Base-by-base conservation (phyloP, 35 echinoderm and acorn worm genomes). In the Acanthaster planci region DNA sequence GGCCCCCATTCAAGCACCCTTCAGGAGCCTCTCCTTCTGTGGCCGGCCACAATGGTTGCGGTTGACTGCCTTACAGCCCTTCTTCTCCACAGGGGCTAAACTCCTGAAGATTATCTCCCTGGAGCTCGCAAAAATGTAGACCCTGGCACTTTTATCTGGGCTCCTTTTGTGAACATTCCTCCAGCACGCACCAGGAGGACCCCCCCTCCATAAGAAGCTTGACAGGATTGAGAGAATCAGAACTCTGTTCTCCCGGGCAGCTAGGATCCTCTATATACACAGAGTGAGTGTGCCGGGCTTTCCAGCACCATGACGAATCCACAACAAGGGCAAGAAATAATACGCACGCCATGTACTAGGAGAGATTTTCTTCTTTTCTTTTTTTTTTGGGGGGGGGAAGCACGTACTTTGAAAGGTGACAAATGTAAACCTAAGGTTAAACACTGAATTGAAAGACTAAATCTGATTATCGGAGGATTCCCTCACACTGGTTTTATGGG, bases 371-470 rank as follows among this genome's bases (percentile, higher is more conserved):
- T 31, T 35, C 23, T 47, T 12, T 47, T 47, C 42, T 68, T 68
- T 15, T 31, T 31, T 35, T 14, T 47, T 12, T 47, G 4, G 4
- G 2, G 29, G 18, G 60, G 60, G 29, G 60, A 68, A 34, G 60
- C 60, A 68, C 60, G 23, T 12, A 47, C 42, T 23, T 68, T 68
- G 23, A 22, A 31, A 34, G 64, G 64, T 72, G 64, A 72, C 29
- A 72, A 72, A 21, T 29, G 64, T 72, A 72, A 72, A 72, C 64
- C 64, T 27, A 72, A 72, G 64, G 64, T 72, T 72, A 72, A 72
- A 72, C 64, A 72, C 34, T 72, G 64, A 72, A 72, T 72, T 72
- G 64, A 31, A 72, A 31, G 64, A 72, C 26, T 3, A 72, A 72
- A 72, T 72, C 64, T 72, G 64, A 72, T 72, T 72, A 72, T 72